A percentile compares a stretch with the other conserved stretches of the same genome.
Conservation (phyloP, 2,888 invertebrate genomes). For the Apodemia zela region DNA sequence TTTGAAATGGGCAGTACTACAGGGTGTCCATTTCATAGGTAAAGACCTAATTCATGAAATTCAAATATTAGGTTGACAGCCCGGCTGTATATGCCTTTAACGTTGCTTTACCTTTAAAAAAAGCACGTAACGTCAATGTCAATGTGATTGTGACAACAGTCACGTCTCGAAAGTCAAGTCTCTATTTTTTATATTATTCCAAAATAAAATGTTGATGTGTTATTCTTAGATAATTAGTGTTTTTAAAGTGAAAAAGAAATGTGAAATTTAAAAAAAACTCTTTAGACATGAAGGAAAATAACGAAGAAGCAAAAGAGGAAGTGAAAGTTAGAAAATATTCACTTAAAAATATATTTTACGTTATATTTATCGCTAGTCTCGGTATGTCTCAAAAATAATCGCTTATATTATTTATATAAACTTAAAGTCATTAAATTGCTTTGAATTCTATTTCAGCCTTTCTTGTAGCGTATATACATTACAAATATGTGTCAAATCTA, state of each 20-base stretch:
- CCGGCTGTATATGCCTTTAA: no score
- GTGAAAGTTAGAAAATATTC: constrained; percentile 6
- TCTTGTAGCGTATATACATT: constrained; percentile 80
- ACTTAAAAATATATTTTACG: background rate
- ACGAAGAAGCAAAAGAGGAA: constrained; percentile 8
- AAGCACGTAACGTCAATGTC: no score
- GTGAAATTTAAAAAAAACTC: background rate
- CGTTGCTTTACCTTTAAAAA: no score
- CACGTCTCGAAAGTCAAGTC: no score
- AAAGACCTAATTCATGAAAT: no score
- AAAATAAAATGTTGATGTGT: constrained; percentile 1
- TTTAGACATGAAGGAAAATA: constrained; percentile 10
- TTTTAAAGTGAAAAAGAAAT: background rate
- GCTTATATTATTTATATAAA: background rate
- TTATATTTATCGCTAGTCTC: constrained; percentile 4
- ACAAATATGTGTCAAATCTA: constrained; percentile 84
- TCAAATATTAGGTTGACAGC: no score
- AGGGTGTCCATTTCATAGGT: no score
- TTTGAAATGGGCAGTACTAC: no score
- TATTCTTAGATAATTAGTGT: background rate
- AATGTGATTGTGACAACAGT: no score
- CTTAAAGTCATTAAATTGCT: background rate
- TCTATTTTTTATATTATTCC: background rate
- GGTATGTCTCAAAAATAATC: background rate
- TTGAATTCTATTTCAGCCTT: constrained; percentile 65